A percentile compares a stretch with the other conserved stretches of the same genome.
phyloP scores from a whole-genome alignment of 2,888 invertebrate genomes.

The Lepeophtheirus nordmannii region DNA sequence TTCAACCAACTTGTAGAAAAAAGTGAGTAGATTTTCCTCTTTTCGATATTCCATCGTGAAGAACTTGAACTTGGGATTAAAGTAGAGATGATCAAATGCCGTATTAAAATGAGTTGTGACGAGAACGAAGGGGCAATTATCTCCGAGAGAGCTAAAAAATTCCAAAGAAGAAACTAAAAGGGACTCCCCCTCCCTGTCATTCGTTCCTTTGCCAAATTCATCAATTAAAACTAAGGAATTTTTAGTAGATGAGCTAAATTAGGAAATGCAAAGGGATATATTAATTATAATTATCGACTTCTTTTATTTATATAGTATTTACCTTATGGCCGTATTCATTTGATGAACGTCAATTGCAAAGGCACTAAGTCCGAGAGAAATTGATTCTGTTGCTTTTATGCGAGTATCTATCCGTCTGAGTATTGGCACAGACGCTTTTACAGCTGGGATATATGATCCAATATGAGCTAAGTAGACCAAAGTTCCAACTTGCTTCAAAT shows the following conservation, averaged over 20 bases:
- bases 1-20: not conserved
- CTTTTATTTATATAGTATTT: too few relatives aligned
- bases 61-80: not conserved
- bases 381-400: slow-evolving; percentile 58
- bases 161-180: slow-evolving; percentile 52
- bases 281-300: not conserved
- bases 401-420: slow-evolving; percentile 58
- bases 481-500: slow-evolving; percentile 65
- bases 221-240: slow-evolving; percentile 63
- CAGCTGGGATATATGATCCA: slow-evolving; percentile 75
- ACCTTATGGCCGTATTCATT: slow-evolving; percentile 37
- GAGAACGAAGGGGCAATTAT: slow-evolving; percentile 54
- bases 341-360: slow-evolving; percentile 71
- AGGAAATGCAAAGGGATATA: not conserved
- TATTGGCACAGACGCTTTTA: slow-evolving; percentile 50
- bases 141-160: slow-evolving; percentile 45
- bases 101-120: slow-evolving; percentile 62
- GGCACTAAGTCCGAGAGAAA: slow-evolving; percentile 60
- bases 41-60: not conserved
- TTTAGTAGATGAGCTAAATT: slow-evolving; percentile 26
- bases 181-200: slow-evolving; percentile 55
- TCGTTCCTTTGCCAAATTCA: slow-evolving; percentile 76
- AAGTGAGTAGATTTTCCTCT: not conserved
- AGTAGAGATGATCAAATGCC: slow-evolving; percentile 32
- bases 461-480: slow-evolving; percentile 71